Evolutionary conservation across 1,140 invertebrate species (phyloP), one percentile per base, ranked within the genome.

Genomic region (Ostrea denselamellosa): DNA sequence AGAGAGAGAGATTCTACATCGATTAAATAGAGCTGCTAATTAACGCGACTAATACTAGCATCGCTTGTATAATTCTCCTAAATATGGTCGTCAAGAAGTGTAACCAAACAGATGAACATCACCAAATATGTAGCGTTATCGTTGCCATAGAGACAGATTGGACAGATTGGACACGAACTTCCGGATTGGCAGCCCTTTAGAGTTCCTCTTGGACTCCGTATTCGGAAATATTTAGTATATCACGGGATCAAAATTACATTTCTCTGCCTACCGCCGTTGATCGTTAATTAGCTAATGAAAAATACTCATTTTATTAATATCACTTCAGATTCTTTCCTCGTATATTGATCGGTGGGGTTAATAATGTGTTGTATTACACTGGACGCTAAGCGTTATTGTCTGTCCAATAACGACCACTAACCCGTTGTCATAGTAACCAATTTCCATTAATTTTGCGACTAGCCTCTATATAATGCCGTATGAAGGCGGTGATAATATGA

Each of bases 141-240:
- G 58, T 62, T 62, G n/a, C 58, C 58, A 62, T 62, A 62, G 58
- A 62, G n/a, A 62, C 58, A 62, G 9, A 62, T 62, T n/a, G n/a
- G n/a, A 62, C 58, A 62, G 9, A 62, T 62, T n/a, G n/a, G 58
- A 62, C 58, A 12, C n/a, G 10, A 7, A 62, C 10, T 62, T 62
- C 58, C 58, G 58, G 58, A 62, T 62, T n/a, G 5, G 2, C 34
- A 5, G 34, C 34, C 2, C 34, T 44, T 44, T 44, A 44, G 5
- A 5, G 34, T 2, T 5, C 34, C 5, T 5, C 34, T 1, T 5
- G 5, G 34, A 44, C 34, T 44, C 34, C 34, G 1, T 2, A 44
- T 44, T 44, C 1, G 34, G 34, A 44, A 1, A 44, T 44, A 2
- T 2, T 44, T 44, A 44, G 34, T 44, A 44, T 44, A 44, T 44